phyloP scores from a whole-genome alignment of 2,888 invertebrate genomes.

The Epirrhoe alternata region DNA sequence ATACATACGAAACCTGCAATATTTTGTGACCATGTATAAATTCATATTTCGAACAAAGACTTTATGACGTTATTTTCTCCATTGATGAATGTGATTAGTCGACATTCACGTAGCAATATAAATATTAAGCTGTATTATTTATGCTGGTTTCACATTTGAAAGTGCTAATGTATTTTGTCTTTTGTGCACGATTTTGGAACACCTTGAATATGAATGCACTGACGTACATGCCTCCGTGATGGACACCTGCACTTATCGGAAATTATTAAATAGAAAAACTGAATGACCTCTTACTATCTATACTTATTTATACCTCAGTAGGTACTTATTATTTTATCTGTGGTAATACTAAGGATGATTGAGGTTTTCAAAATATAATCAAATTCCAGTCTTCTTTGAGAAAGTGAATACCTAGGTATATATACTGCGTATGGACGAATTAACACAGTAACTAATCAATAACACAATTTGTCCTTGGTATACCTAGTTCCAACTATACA shows the following conservation, averaged over 20 bases:
- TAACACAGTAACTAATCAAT: too few species aligned
- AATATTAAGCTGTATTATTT: conserved; percentile 31
- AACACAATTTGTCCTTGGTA: too few species aligned
- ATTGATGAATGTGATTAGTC: conserved; percentile 54
- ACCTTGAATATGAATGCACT: conserved; percentile 31
- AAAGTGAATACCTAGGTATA: too few species aligned
- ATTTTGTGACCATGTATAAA: conserved; percentile 19
- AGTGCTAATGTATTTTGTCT: conserved; percentile 32
- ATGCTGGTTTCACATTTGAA: conserved; percentile 32
- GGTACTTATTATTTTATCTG: too few species aligned
- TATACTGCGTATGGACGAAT: too few species aligned
- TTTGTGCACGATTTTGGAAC: conserved; percentile 33
- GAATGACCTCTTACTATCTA: not conserved
- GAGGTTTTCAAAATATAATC: too few species aligned
- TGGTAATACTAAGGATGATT: too few species aligned
- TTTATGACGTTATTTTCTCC: conserved; percentile 52
- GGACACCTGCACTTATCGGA: conserved; percentile 23
- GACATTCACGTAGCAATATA: conserved; percentile 33
- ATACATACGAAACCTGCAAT: not conserved
- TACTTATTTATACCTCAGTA: not conserved
- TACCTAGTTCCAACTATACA: too few species aligned
- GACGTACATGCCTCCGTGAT: conserved; percentile 14
- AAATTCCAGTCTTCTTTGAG: too few species aligned
- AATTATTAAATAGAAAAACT: conserved; percentile 16
- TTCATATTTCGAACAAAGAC: conserved; percentile 43